Percentiles rank a stretch among this genome's conserved stretches.
phyloP scores from a whole-genome alignment of 2,888 invertebrate species.

The Campoletis raptor region DNA sequence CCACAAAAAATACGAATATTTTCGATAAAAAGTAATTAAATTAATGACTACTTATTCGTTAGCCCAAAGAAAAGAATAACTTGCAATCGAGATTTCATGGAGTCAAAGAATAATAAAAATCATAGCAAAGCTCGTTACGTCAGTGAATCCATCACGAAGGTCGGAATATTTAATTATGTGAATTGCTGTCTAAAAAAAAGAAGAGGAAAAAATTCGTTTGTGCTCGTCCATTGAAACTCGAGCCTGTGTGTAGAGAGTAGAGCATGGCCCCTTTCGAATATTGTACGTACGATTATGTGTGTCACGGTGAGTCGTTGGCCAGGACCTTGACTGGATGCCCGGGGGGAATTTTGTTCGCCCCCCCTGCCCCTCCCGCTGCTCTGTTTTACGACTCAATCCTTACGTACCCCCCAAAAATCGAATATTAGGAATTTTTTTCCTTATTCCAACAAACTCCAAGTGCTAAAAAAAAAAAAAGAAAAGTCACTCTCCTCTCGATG shows the following conservation, averaged over 20 bases:
- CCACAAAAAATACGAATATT: not conserved
- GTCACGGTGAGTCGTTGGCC: constrained; percentile 80
- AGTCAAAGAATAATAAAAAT: not conserved
- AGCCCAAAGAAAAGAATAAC: not conserved
- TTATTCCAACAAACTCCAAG: constrained; percentile 26
- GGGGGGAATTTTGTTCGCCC: constrained; percentile 69
- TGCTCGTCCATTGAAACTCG: constrained; percentile 61
- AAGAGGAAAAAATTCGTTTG: constrained; percentile 23
- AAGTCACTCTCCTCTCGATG: constrained; percentile 29
- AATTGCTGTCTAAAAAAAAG: constrained; percentile 45
- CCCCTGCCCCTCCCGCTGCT: constrained; percentile 37
- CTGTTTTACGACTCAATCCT: constrained; percentile 24
- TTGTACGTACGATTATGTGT: constrained; percentile 75
- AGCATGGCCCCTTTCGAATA: constrained; percentile 62
- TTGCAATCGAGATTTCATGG: not conserved
- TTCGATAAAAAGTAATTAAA: not conserved
- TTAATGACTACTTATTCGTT: not conserved
- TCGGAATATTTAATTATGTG: constrained; percentile 46
- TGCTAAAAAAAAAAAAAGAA: constrained; percentile 29
- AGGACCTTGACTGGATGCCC: constrained; percentile 79
- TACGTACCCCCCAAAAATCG: constrained; percentile 25
- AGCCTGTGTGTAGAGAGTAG: constrained; percentile 54
- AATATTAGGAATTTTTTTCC: constrained; percentile 74
- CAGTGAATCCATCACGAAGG: constrained; percentile 37
- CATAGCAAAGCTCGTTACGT: constrained; percentile 24